Evolutionary conservation across 1,140 invertebrate species (phyloP).

Genomic region (Drosophila parvula): DNA sequence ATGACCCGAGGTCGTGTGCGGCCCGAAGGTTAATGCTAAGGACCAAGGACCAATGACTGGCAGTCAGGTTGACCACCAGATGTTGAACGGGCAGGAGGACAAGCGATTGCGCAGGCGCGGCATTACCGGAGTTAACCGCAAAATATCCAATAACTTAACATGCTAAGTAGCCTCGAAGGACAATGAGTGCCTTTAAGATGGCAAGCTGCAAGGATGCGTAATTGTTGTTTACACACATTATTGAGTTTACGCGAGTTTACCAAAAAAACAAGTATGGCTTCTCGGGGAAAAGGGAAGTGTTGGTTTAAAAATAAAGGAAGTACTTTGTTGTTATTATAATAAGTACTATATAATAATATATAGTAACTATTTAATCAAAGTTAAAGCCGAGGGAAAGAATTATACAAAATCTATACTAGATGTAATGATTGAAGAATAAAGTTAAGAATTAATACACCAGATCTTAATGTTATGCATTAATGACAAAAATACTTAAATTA

Average conservation of each 20-base stretch:
- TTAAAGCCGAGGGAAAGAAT: no score
- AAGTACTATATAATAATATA: no score
- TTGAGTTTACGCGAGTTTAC: not conserved
- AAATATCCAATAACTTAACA: slow-evolving; percentile 37
- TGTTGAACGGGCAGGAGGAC: slow-evolving; percentile 14
- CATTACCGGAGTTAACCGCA: slow-evolving; percentile 34
- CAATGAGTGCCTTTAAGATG: slow-evolving; percentile 34
- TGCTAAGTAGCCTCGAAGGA: slow-evolving; percentile 28
- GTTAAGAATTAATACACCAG: not conserved
- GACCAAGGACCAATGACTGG: slow-evolving; percentile 20
- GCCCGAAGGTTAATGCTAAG: slow-evolving; percentile 61
- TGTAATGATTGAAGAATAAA: not conserved
- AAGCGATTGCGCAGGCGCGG: slow-evolving; percentile 35
- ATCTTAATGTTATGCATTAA: no score
- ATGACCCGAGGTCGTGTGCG: slow-evolving; percentile 34
- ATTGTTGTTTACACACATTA: slow-evolving; percentile 25
- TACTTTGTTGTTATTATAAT: no score
- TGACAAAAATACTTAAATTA: no score
- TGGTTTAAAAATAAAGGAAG: not conserved
- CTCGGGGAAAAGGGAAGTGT: not conserved
- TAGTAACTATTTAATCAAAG: no score
- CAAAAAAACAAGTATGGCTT: not conserved
- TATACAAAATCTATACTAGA: no score
- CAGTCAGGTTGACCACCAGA: slow-evolving; percentile 42
- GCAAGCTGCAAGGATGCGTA: not conserved